Conservation (phyloP, 1,140 invertebrate species). For the Lordiphosa clarofinis region DNA sequence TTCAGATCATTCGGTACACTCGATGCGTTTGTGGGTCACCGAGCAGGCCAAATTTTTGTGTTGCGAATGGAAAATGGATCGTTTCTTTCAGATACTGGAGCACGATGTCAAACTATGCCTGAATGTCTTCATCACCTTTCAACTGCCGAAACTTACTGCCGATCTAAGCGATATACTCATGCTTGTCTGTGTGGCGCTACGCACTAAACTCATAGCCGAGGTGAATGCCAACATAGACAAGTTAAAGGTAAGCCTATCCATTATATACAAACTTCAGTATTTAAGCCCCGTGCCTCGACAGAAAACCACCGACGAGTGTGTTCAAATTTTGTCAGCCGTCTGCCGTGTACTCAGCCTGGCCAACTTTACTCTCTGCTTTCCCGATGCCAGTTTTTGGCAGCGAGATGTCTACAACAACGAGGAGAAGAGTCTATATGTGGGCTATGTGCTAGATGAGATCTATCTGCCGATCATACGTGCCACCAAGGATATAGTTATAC, state of each 20-base stretch:
- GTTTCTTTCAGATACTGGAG: slow-evolving; percentile 83
- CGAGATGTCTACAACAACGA: slow-evolving; percentile 62
- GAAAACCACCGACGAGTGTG: slow-evolving; percentile 85
- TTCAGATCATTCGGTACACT: slow-evolving; percentile 87
- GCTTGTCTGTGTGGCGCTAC: slow-evolving; percentile 87
- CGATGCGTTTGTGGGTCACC: slow-evolving; percentile 86
- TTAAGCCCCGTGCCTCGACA: slow-evolving; percentile 52
- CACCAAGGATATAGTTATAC: slow-evolving; percentile 85
- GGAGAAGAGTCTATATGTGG: slow-evolving; percentile 71
- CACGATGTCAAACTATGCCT: slow-evolving; percentile 85
- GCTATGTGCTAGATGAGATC: slow-evolving; percentile 83
- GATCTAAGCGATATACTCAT: slow-evolving; percentile 81
- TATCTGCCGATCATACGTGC: slow-evolving; percentile 86
- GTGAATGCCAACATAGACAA: slow-evolving; percentile 86
- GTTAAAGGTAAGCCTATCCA: slow-evolving; percentile 82
- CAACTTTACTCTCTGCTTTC: slow-evolving; percentile 88
- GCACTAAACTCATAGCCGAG: slow-evolving; percentile 88
- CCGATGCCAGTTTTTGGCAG: slow-evolving; percentile 84
- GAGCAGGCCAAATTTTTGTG: slow-evolving; percentile 85
- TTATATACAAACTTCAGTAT: slow-evolving; percentile 1
- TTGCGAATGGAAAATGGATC: slow-evolving; percentile 86
- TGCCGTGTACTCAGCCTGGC: slow-evolving; percentile 87
- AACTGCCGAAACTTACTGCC: slow-evolving; percentile 82
- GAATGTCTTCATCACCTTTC: slow-evolving; percentile 83
- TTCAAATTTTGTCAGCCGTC: slow-evolving; percentile 84